Conservation (phyloP, 1,140 invertebrate genomes). For the Ips nitidus region DNA sequence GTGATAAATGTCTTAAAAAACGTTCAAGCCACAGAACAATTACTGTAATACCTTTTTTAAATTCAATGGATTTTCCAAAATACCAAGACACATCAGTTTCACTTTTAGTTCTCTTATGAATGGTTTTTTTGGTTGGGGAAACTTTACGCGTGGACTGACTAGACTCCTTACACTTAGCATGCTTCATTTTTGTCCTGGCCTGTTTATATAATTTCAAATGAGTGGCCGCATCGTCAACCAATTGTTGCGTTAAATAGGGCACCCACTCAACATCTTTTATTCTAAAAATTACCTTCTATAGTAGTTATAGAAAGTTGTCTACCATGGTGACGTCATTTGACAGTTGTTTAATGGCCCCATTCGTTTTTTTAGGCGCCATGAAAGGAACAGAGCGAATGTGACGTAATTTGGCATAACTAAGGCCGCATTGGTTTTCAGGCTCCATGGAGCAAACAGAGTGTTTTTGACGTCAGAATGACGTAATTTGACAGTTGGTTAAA, state of each 20-base stretch:
- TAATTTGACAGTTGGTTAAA: too few species aligned
- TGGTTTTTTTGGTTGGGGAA: slow-evolving; percentile 51
- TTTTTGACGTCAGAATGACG: too few species aligned
- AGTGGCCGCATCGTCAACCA: slow-evolving; percentile 88
- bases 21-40: neutral
- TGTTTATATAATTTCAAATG: slow-evolving; percentile 84
- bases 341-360: too few species aligned
- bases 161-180: slow-evolving; percentile 54
- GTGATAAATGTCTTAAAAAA: neutral
- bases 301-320: too few species aligned
- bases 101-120: slow-evolving; percentile 68
- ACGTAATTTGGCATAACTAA: too few species aligned
- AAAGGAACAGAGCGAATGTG: too few species aligned
- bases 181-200: slow-evolving; percentile 65
- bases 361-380: too few species aligned
- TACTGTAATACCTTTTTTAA: slow-evolving; percentile 38
- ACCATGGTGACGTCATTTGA: too few species aligned
- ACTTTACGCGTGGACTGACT: slow-evolving; percentile 53
- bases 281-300: slow-evolving; percentile 53
- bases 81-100: slow-evolving; percentile 70
- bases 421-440: too few species aligned
- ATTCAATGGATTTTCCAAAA: slow-evolving; percentile 51
- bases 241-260: slow-evolving; percentile 77
- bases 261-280: slow-evolving; percentile 90
- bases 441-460: too few species aligned